phyloP scores from a whole-genome alignment of 2,113 vertebrate species.

The Tamias sibiricus region DNA sequence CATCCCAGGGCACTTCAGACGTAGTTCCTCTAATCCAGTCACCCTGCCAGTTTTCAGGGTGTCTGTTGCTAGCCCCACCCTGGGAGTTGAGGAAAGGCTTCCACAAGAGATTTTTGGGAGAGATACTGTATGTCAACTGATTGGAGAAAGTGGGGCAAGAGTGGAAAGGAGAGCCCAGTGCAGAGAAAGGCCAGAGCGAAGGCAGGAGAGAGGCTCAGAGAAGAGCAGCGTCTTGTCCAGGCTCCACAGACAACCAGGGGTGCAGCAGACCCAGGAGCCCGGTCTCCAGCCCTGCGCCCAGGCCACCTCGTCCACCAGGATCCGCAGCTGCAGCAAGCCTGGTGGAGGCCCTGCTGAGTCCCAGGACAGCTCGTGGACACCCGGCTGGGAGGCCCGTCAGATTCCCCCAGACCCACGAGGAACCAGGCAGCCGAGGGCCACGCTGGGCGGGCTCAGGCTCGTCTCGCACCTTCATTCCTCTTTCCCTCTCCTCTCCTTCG shows the following conservation, averaged over 20 bases:
- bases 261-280: background rate
- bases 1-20: background rate
- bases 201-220: background rate
- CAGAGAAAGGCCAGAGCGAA: background rate
- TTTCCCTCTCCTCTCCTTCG: background rate
- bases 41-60: background rate
- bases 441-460: no score
- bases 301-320: no score
- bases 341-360: accelerated
- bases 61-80: background rate
- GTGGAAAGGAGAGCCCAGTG: background rate
- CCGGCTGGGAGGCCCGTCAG: background rate
- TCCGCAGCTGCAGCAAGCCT: no score
- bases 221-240: accelerated
- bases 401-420: no score
- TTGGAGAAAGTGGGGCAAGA: background rate
- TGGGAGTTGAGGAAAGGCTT: background rate
- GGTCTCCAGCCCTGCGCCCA: background rate
- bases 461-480: background rate
- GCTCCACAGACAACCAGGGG: background rate
- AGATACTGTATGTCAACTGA: background rate
- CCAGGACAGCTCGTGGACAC: background rate
- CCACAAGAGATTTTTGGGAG: background rate
- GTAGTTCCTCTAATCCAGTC: background rate
- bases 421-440: no score